Evolutionary conservation across 2,888 invertebrate genomes (phyloP), one percentile per base, ranked within the genome.

Genomic region (Oligia latruncula): DNA sequence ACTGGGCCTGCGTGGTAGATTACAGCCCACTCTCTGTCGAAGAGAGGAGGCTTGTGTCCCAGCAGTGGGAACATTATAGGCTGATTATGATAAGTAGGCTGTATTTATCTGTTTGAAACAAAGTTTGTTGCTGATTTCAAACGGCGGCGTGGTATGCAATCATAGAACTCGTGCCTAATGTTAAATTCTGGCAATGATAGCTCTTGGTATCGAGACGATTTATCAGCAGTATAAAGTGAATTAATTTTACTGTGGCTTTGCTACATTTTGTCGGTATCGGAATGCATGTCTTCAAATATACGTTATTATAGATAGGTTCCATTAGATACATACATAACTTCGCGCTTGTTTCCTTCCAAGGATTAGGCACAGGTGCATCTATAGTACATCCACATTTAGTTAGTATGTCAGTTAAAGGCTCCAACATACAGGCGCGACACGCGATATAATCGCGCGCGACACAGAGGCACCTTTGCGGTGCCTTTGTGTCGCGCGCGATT

Each of bases 221-320:
- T 52, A 65, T 66, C 29, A 65, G 49, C 43, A 9, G 49, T 78
- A 66, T 60, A 17, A 79, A 79, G 49, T 79, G 76, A 15, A 75
- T 20, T 29, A 3, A 35, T 17, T 64, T 67, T n/a, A 67, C 35
- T 4, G 35, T 78, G 49, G 40, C 35, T 68, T 79, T 13, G 60
- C 29, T 70, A 52, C 11, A 15, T 70, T 43, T 78, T 35, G 43
- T n/a, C 17, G n/a, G n/a, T 66, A 66, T 60, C 11, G n/a, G n/a
- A n/a, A 15, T 66, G 13, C 66, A 40, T 66, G 13, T 6, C 23
- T 40, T 40, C 23, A 40, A 40, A 40, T 60, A n/a, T n/a, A 13
- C 13, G 55, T 55, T 55, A 55, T 55, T 55, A 23, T 55, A 55
- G 55, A 23, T 49, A 13, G 55, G 20, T 55, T 55, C 55, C 55